phyloP scores from a whole-genome alignment of 2,113 vertebrate species.

The Mus pahari region DNA sequence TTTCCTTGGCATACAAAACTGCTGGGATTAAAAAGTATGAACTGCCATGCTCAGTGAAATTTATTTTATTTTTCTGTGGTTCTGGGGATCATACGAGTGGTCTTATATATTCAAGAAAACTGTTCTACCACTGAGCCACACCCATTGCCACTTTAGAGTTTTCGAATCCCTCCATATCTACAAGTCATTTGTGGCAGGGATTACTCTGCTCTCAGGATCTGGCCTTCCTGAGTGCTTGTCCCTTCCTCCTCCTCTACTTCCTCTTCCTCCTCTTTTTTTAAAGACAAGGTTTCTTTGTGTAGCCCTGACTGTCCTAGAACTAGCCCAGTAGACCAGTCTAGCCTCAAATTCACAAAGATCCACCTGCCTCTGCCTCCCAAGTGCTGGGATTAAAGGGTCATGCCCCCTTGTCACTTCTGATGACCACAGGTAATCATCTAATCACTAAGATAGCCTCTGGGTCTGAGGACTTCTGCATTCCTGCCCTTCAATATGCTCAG shows the following conservation, averaged over 20 bases:
- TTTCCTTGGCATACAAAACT: not conserved
- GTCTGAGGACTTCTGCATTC: not conserved
- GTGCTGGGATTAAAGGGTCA: not conserved
- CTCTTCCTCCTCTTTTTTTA: not conserved
- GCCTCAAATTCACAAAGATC: not conserved
- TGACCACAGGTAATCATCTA: not conserved
- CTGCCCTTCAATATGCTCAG: not conserved
- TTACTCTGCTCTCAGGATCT: not conserved
- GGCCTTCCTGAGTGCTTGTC: not conserved
- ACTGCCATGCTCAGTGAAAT: not conserved
- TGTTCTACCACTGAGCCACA: not conserved
- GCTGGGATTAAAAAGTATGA: not conserved
- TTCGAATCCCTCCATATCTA: not conserved
- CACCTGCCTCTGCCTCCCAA: not conserved
- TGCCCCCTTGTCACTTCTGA: not conserved
- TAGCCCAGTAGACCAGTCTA: not conserved
- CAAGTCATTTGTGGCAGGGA: rapidly evolving
- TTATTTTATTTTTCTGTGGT: not conserved
- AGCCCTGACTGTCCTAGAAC: not conserved
- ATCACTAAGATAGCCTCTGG: not conserved
- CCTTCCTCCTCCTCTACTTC: not conserved
- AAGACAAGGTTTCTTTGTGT: not conserved
- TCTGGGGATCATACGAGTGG: not conserved
- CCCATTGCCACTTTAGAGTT: not conserved
- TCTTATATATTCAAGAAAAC: not conserved